phyloP scores from a whole-genome alignment of 2,888 invertebrate species.

The Conistra vaccinii region DNA sequence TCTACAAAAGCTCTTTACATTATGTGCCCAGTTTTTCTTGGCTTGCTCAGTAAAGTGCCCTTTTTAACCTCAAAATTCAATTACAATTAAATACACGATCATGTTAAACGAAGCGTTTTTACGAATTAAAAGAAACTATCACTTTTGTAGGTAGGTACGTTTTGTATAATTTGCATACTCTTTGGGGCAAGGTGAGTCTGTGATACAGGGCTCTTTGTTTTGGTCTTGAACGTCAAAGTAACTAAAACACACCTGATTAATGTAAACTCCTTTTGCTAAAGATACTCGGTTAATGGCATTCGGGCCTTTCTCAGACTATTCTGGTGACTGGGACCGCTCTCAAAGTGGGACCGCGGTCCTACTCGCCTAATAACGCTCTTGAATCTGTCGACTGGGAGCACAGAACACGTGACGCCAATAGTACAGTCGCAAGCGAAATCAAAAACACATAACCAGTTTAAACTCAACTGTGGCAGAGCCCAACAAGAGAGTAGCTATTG shows the following conservation, averaged over 20 bases:
- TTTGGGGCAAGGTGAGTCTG: slow-evolving; percentile 11
- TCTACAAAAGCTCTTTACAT: not conserved
- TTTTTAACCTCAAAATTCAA: slow-evolving; percentile 12
- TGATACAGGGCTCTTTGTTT: slow-evolving; percentile 6
- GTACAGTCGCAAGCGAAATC: too few relatives aligned
- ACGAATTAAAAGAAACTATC: slow-evolving; percentile 36
- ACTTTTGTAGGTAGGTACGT: not conserved
- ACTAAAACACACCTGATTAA: not conserved
- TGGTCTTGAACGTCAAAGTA: not conserved
- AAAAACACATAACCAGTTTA: too few relatives aligned
- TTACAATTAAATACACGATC: slow-evolving; percentile 40
- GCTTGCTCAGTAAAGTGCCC: not conserved
- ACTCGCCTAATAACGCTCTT: too few relatives aligned
- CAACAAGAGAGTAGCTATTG: too few relatives aligned
- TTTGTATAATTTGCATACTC: slow-evolving; percentile 28
- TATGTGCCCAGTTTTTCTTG: slow-evolving; percentile 14
- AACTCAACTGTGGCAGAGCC: too few relatives aligned
- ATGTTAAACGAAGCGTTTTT: slow-evolving; percentile 36
- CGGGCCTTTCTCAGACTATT: too few relatives aligned
- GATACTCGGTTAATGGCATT: too few relatives aligned
- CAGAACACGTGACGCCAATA: too few relatives aligned
- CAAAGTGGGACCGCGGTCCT: too few relatives aligned
- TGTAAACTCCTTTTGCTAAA: not conserved
- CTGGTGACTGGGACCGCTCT: too few relatives aligned
- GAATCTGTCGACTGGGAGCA: too few relatives aligned